Base-by-base conservation (phyloP, 2,797 vertebrate species). In the Setipinna tenuifilis region DNA sequence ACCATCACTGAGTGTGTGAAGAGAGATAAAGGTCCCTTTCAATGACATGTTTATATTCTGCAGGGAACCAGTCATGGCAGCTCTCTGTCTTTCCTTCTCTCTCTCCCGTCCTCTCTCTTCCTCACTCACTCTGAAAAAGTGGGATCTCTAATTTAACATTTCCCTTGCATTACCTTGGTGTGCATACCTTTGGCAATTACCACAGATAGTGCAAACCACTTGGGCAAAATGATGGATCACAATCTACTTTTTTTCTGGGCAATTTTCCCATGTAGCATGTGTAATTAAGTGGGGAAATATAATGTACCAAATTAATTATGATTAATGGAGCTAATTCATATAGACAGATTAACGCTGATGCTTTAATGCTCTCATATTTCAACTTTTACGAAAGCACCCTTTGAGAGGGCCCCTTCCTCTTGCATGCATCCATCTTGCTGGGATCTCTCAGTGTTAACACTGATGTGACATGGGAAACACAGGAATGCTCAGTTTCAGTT, bases 201-300 rank as follows among this genome's bases (percentile, higher is more conserved):
- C 82, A 91, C 85, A 90, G 88, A 93, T 92, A 92, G 93, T 90
- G 88, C 87, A 81, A 87, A 90, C 88, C 89, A 90, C 90, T 92
- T 91, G 90, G 87, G 87, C 89, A 87, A 85, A 87, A 93, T 94
- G 94, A 95, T 94, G 90, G 93, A 95, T 94, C 91, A 86, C 89
- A 88, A 94, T 92, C 91, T 92, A 92, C 91, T 93, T 93, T 93
- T 75, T 78, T 78, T 94, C 92, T 92, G 92, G 91, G 90, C 91
- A 94, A 95, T 95, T 95, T 95, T 94, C 89, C 90, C 93, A 94
- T 94, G 93, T 94, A 93, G 91, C 94, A 93, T 93, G 93, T 94
- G 93, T 93, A 95, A 96, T 96, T 95, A 95, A 91, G 93, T 93
- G 91, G 90, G 89, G 91, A 94, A 95, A 94, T 95, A 92, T 93